Evolutionary conservation across 2,888 invertebrate genomes (phyloP), one percentile per base, ranked within the genome.

Genomic region (Crematogaster levior): DNA sequence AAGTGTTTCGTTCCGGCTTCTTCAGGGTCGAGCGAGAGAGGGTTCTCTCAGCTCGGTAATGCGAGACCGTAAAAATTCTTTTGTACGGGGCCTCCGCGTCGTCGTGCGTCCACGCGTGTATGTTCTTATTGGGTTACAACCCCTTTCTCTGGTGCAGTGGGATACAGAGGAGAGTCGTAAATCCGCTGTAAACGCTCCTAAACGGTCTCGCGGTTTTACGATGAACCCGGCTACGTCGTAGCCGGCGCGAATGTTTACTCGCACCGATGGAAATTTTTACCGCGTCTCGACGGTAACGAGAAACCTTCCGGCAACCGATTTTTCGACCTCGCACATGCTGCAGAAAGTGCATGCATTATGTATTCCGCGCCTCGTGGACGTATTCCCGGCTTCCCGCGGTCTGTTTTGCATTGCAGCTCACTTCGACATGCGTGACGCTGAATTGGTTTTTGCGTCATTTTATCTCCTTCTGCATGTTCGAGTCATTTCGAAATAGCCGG

Each of bases 101-200:
- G 74, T 63, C 56, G 70, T 68, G 51, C 66, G 48, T 60, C 73
- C 40, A 37, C 66, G 73, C 46, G 72, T 65, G 65, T 63, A 63
- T 63, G 61, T n/a, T 83, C 72, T 70, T 83, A 82, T 68, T 84
- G 75, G 81, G 83, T 85, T 85, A 81, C 84, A 74, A 84, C 73
- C 77, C 81, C 66, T 72, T 75, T 73, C 75, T 79, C 61, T 21
- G 15, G 40, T 21, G 6, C 21, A 40, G n/a, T 58, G 40, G 81
- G 75, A 61, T 81, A 82, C 77, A 46, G 60, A 37, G 60, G 34
- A 66, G 58, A 66, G 82, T 88, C 88, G 84, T 88, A 88, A 88
- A 88, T 37, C 61, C 24, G 66, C 46, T 81, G 86, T 88, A 89
- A 89, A 86, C 82, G 88, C 81, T 85, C 81, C 73, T 88, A 86